Percentiles rank a stretch among this genome's conserved stretches.
phyloP scores from a whole-genome alignment of 2,113 vertebrate genomes.

The Brachypodius melanocephalos region DNA sequence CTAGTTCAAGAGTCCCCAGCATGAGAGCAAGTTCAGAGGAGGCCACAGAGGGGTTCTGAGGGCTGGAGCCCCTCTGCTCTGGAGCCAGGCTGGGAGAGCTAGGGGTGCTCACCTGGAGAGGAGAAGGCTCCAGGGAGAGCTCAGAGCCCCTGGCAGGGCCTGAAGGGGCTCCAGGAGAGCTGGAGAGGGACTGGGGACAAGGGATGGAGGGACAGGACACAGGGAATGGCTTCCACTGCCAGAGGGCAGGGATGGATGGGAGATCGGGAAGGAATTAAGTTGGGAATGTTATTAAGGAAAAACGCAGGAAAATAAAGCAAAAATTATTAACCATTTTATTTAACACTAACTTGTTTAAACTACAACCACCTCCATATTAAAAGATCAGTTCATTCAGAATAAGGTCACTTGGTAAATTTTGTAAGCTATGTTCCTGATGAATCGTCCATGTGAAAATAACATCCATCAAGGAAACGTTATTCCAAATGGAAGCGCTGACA shows the following conservation, averaged over 20 bases:
- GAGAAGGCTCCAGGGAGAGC: neutral
- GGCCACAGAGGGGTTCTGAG: neutral
- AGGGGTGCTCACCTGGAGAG: rapidly evolving
- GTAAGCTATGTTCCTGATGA: neutral
- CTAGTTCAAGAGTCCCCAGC: no score
- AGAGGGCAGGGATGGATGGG: neutral
- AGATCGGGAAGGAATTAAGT: rapidly evolving
- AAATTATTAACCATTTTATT: neutral
- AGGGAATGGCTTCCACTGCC: neutral
- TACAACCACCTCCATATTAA: neutral
- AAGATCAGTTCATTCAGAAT: neutral
- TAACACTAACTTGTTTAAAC: neutral
- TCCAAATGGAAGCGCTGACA: neutral
- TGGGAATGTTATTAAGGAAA: neutral
- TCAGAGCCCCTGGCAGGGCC: neutral
- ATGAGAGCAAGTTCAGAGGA: neutral
- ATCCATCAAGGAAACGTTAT: neutral
- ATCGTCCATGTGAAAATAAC: neutral
- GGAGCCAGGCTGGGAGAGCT: neutral
- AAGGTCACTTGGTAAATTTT: neutral
- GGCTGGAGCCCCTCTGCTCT: neutral
- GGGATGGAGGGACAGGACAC: neutral
- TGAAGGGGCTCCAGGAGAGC: neutral
- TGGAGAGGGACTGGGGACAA: neutral
- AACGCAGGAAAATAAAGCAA: neutral